Evolutionary conservation across 2,888 invertebrate genomes (phyloP), one percentile per base, ranked within the genome.

Genomic region (Sminthurinus aureus): DNA sequence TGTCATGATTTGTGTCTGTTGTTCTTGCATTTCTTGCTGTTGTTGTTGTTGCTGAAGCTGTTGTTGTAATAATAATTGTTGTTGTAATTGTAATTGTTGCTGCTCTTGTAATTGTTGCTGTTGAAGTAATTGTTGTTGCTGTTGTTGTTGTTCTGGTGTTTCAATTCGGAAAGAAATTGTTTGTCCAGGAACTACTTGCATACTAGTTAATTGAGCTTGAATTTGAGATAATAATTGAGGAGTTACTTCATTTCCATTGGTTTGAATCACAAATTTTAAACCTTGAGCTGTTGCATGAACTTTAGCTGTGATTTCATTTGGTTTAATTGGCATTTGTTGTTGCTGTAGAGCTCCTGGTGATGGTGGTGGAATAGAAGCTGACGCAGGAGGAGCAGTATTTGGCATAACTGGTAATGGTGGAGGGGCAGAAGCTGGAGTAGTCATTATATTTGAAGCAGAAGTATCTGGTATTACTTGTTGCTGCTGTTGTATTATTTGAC

Each of bases 181-280:
- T n/a, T 66, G n/a, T 20, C 82, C 82, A n/a, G 77, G 82, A 50
- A 77, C 81, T 20, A 58, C 78, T 18, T 82, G 69, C 77, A 82
- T 82, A 12, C 96, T 96, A 90, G 96, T 96, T n/a, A 96, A 96
- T 92, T 96, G 96, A 88, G 95, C 95, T 89, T 96, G 96, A 0
- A 96, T 95, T 84, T 95, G 92, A 4, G 94, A 93, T n/a, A 82
- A 52, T 15, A 82, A 58, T 11, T 26, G n/a, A 8, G 77, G 82
- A 0, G 96, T 94, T 87, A 96, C 94, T 87, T 95, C 95, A 0
- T 96, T 95, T 87, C 95, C 95, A 78, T 82, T 82, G 13, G 96
- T 96, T 90, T 96, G 96, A 81, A 96, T 91, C 15, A 96, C 95
- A 88, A 96, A 96, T 89, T 96, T 93, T 2, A 96, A 96, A 0